Evolutionary conservation across 2,113 vertebrate species (phyloP).

Genomic region (Pteruthius melanotis): DNA sequence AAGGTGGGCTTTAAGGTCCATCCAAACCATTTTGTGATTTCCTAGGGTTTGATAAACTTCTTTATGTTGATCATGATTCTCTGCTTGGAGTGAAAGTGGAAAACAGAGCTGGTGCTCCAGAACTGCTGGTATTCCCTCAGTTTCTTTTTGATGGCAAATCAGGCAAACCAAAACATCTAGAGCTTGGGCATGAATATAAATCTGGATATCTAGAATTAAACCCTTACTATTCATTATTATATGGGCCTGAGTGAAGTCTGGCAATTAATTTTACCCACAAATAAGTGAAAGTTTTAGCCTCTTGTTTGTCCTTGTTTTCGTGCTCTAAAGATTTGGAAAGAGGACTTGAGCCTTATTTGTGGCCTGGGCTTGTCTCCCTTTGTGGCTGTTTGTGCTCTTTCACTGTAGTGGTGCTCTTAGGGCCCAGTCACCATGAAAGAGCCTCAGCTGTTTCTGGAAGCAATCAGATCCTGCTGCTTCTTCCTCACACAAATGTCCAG

Average conservation of each 20-base stretch:
- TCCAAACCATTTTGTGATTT: not conserved
- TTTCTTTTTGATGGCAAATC: not conserved
- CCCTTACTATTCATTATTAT: not conserved
- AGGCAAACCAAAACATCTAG: not conserved
- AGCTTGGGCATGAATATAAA: not conserved
- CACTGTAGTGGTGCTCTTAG: not conserved
- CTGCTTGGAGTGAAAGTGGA: not conserved
- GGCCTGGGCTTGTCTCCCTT: not conserved
- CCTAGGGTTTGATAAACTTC: not conserved
- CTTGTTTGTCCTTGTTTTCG: not conserved
- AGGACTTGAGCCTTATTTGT: not conserved
- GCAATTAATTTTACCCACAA: not conserved
- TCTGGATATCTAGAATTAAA: not conserved
- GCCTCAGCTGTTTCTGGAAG: not conserved
- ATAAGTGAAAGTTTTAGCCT: not conserved
- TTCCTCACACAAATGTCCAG: constrained; percentile 23
- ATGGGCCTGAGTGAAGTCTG: not conserved
- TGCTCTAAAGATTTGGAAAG: not conserved
- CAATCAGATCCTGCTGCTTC: not conserved
- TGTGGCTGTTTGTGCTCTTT: not conserved
- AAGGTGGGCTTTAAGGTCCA: not conserved
- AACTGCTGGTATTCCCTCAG: not conserved
- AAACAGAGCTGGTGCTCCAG: not conserved
- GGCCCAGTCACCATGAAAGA: not conserved
- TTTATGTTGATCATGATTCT: not conserved